Percentiles rank a stretch among this genome's conserved stretches.
These are phyloP conservation scores for Hydropotes inermis DNA, from an alignment of 2,113 vertebrate species.

Conservation along the genomic window DNA sequence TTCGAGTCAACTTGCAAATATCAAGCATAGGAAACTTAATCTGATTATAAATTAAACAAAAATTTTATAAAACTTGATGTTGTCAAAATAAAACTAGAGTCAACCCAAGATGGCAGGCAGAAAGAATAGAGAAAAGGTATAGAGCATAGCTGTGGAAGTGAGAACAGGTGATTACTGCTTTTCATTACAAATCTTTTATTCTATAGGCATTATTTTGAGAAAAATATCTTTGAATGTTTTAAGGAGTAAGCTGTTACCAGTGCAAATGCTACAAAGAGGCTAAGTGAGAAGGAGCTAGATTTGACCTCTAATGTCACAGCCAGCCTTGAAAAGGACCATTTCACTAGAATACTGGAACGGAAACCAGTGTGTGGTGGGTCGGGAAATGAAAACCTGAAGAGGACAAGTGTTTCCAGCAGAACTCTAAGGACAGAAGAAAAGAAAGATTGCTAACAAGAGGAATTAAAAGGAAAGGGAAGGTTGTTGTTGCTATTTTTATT, in stretches of 20 bases:
- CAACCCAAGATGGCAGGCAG: neutral
- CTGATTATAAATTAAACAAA: neutral
- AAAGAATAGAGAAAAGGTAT: neutral
- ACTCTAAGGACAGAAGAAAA: neutral
- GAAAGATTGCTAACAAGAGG: neutral
- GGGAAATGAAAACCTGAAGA: neutral
- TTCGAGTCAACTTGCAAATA: neutral
- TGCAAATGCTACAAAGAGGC: slow-evolving; percentile 28
- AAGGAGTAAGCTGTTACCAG: neutral
- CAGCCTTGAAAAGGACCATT: neutral
- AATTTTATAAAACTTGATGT: neutral
- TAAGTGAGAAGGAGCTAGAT: neutral
- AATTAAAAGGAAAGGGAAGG: neutral
- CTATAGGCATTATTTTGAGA: neutral
- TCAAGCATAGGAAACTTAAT: neutral
- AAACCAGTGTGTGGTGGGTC: neutral
- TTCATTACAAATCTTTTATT: neutral
- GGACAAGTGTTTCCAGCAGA: neutral
- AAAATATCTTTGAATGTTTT: neutral
- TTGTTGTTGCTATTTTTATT: neutral
- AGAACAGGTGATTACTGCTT: neutral
- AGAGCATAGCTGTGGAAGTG: neutral
- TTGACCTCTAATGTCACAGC: neutral
- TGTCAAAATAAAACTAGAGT: neutral
- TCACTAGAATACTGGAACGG: neutral